phyloP scores from a whole-genome alignment of 2,113 vertebrate species.

The Amphiprion ocellaris region DNA sequence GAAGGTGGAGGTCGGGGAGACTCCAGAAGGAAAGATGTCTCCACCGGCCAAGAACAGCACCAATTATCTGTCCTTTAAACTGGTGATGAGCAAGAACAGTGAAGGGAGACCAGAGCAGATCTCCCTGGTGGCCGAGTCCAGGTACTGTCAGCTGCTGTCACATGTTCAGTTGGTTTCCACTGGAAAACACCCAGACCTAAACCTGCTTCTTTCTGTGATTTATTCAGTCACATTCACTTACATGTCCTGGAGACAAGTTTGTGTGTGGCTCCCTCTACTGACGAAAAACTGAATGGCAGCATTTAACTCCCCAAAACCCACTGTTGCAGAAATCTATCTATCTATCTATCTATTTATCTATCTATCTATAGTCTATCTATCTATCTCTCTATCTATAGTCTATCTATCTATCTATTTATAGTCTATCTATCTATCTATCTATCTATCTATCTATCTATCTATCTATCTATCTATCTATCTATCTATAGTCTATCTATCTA shows the following conservation, averaged over 20 bases:
- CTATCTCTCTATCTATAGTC: too few relatives aligned
- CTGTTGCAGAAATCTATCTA: background rate
- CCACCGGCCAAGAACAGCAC: constrained; percentile 64
- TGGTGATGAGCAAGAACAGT: constrained; percentile 90
- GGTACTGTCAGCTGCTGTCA: constrained; percentile 77
- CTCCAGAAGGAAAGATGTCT: constrained; percentile 56
- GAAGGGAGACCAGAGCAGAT: constrained; percentile 88
- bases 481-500: too few relatives aligned
- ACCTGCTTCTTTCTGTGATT: background rate
- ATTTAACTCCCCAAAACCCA: background rate
- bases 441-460: too few relatives aligned
- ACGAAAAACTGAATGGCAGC: background rate
- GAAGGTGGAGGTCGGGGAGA: constrained; percentile 83
- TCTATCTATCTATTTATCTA: too few relatives aligned
- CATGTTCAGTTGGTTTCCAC: background rate
- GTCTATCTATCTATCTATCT: too few relatives aligned
- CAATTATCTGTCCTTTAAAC: constrained; percentile 81
- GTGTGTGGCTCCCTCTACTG: constrained; percentile 74
- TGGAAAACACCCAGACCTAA: background rate
- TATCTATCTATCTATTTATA: too few relatives aligned
- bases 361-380: too few relatives aligned
- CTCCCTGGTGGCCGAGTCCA: constrained; percentile 86
- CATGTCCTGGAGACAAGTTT: constrained; percentile 2
- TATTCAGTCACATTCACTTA: background rate
- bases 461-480: too few relatives aligned